phyloP scores from a whole-genome alignment of 2,797 vertebrate species.

The Enteromius anoplus region DNA sequence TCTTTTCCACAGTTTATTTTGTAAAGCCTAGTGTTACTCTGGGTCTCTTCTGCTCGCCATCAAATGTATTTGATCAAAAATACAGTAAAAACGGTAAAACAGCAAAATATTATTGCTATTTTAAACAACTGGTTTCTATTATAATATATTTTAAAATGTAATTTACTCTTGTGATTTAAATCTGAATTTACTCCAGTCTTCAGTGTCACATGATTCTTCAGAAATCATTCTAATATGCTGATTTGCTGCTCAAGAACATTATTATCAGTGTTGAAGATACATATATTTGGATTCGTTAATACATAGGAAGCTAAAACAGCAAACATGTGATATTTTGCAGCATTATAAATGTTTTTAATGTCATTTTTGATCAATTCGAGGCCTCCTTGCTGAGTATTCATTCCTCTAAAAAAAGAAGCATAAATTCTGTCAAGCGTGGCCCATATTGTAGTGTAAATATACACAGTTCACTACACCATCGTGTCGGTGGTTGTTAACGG shows the following conservation, averaged over 20 bases:
- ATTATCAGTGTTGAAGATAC: background rate
- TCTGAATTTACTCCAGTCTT: background rate
- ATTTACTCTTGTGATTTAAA: background rate
- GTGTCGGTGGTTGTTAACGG: slow-evolving; percentile 56
- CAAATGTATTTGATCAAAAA: background rate
- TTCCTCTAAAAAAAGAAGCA: background rate
- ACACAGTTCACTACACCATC: background rate
- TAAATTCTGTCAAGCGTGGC: background rate
- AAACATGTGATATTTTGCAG: background rate
- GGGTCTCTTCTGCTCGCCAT: background rate
- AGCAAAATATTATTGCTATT: background rate
- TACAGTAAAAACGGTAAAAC: background rate
- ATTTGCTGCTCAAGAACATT: background rate
- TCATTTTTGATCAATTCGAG: background rate
- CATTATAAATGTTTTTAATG: background rate
- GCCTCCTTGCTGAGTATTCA: background rate
- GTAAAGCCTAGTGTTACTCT: background rate
- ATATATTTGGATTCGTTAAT: background rate
- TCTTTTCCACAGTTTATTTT: background rate
- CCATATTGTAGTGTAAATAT: background rate
- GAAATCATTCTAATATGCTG: background rate
- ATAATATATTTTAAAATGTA: background rate
- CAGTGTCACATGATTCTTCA: background rate
- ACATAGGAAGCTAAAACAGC: background rate
- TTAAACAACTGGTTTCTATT: background rate